These are phyloP conservation scores for Thunnus thynnus DNA, from an alignment of 2,113 vertebrate species.

Conservation along the genomic window DNA sequence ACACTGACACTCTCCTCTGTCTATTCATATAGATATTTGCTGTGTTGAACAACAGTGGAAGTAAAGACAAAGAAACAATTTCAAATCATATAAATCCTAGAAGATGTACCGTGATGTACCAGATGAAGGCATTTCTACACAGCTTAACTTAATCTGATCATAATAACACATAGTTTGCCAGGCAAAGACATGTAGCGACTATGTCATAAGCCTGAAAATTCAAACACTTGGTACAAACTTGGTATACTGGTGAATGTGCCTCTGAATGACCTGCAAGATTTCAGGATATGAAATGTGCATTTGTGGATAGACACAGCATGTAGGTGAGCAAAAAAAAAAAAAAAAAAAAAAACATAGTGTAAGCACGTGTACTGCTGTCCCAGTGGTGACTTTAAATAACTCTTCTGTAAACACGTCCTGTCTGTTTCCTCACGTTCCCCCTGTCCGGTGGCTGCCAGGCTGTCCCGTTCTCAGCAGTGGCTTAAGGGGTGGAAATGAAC, in stretches of 20 bases:
- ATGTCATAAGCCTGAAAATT: neutral
- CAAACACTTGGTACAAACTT: conserved; percentile 53
- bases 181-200: neutral
- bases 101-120: neutral
- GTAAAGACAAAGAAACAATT: neutral
- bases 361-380: conserved; percentile 77
- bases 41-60: neutral
- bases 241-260: conserved; percentile 17
- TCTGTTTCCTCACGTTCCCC: conserved; percentile 63
- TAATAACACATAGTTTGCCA: neutral
- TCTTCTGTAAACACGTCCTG: conserved; percentile 80
- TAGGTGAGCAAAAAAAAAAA: conserved; percentile 63
- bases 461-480: neutral
- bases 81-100: neutral
- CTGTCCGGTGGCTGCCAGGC: neutral
- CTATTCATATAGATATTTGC: neutral
- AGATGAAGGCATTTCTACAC: neutral
- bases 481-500: conserved; percentile 15
- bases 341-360: conserved; percentile 13
- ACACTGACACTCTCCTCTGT: neutral
- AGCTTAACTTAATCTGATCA: neutral
- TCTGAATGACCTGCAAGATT: conserved; percentile 31
- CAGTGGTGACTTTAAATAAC: conserved; percentile 76
- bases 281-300: conserved; percentile 46
- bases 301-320: conserved; percentile 34